Evolutionary conservation across 2,888 invertebrate species (phyloP), one percentile per base, ranked within the genome.

Genomic region (Mesochorus sp.): DNA sequence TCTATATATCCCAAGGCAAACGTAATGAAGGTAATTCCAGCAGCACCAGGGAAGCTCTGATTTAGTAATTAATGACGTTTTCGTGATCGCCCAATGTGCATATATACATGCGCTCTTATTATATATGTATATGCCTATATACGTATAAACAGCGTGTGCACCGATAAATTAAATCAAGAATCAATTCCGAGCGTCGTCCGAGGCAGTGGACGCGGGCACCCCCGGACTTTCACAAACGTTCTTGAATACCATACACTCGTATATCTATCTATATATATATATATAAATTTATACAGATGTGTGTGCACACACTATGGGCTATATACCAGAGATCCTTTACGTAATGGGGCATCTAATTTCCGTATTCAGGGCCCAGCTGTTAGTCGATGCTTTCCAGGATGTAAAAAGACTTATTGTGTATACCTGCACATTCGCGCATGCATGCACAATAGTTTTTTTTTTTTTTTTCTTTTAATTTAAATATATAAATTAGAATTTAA

Each of bases 311-410:
- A 26, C n/a, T 67, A 55, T 14, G 26, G 47, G 4, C 39, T 76
- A 19, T 39, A 34, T 39, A 39, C 64, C 21, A 74, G 74, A 74
- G 70, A 70, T 74, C 64, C 24, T 53, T 79, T 74, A 74, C 78
- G 78, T 74, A 79, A 79, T 70, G 78, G 53, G 66, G 53, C 74
- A 74, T 79, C 78, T 70, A 74, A 79, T 79, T 74, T 79, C 78
- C 78, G 78, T 78, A 78, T 78, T 78, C 78, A 74, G 59, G 59
- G 73, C 49, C 73, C 59, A 64, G 74, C 64, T 64, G 64, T 74
- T 74, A 8, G 59, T 34, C 64, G 55, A 51, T 49, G 28, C 53
- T 64, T 68, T 49, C 34, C 59, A 42, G 59, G 51, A 47, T 76
- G 68, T 51, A 6, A 62, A 68, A 59, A 64, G 51, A 24, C 42